Conservation (phyloP, 2,888 invertebrate species). For the Caenorhabditis parvicauda region DNA sequence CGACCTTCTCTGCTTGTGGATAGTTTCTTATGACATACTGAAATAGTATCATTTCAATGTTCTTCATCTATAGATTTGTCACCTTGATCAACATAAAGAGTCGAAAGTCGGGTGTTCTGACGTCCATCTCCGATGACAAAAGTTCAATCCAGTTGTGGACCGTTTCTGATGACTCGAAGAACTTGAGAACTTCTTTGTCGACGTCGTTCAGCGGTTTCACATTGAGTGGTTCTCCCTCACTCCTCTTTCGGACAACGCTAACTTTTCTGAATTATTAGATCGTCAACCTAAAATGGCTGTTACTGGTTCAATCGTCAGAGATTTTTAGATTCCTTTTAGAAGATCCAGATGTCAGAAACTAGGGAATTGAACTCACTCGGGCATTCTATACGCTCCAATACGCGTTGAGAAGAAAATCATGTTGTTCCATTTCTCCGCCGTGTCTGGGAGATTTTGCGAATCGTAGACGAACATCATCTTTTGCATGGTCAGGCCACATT, state of each 20-base stretch:
- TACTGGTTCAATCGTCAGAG: too few species aligned
- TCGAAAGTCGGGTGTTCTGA: background rate
- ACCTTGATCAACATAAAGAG: background rate
- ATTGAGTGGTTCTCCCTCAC: constrained; percentile 10
- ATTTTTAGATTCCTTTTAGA: too few species aligned
- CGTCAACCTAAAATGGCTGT: too few species aligned
- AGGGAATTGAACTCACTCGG: constrained; percentile 10
- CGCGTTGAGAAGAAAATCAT: constrained; percentile 27
- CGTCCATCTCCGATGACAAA: background rate
- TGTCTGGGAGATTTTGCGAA: constrained; percentile 30
- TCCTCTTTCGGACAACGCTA: constrained; percentile 12
- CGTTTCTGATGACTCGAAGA: constrained; percentile 5
- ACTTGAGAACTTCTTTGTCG: constrained; percentile 14
- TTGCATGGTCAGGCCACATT: constrained; percentile 9
- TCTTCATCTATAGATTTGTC: background rate
- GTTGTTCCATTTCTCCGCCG: constrained; percentile 33
- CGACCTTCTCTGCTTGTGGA: constrained; percentile 17
- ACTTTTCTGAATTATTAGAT: constrained; percentile 6
- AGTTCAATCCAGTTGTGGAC: constrained; percentile 3
- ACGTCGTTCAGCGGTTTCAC: background rate
- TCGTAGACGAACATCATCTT: constrained; percentile 35
- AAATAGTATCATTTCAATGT: too few species aligned
- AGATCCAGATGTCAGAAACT: background rate
- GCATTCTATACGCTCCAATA: constrained; percentile 29
- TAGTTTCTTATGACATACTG: constrained; percentile 36